Conservation (phyloP, 2,113 vertebrate species). For the Dryoscopus gambensis region DNA sequence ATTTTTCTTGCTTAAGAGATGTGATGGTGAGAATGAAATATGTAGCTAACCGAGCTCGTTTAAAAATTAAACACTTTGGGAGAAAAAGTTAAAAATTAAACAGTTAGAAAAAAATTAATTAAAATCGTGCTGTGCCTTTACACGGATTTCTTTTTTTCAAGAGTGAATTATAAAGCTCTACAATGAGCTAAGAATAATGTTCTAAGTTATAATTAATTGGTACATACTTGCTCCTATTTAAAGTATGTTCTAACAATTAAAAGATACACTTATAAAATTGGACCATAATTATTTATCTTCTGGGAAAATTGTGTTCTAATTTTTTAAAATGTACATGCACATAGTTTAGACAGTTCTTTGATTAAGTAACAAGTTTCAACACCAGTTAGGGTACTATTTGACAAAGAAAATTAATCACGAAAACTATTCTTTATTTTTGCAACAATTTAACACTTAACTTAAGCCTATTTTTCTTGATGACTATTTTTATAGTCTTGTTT, state of each 20-base stretch:
- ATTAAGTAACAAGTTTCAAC: slow-evolving; percentile 60
- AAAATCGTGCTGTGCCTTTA: slow-evolving; percentile 36
- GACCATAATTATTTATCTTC: slow-evolving; percentile 68
- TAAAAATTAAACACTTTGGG: slow-evolving; percentile 58
- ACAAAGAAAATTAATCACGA: slow-evolving; percentile 47
- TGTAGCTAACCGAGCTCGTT: not conserved
- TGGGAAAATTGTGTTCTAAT: slow-evolving; percentile 64
- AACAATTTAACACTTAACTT: slow-evolving; percentile 18
- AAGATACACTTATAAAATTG: slow-evolving; percentile 67
- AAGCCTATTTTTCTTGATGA: not conserved
- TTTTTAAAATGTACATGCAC: slow-evolving; percentile 59
- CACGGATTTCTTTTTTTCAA: slow-evolving; percentile 10
- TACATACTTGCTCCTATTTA: slow-evolving; percentile 60
- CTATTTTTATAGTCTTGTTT: not conserved
- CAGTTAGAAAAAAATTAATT: slow-evolving; percentile 47
- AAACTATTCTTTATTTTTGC: slow-evolving; percentile 16
- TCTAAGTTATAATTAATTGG: slow-evolving; percentile 68
- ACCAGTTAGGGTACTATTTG: slow-evolving; percentile 32
- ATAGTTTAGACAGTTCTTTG: slow-evolving; percentile 48
- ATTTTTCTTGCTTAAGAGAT: slow-evolving; percentile 48
- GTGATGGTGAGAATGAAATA: slow-evolving; percentile 38
- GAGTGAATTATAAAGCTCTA: slow-evolving; percentile 49
- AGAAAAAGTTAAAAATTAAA: slow-evolving; percentile 57
- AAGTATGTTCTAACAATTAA: slow-evolving; percentile 57
- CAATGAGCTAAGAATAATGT: slow-evolving; percentile 62